Evolutionary conservation across 1,140 invertebrate genomes (phyloP).

Genomic region (Papilio helenus): DNA sequence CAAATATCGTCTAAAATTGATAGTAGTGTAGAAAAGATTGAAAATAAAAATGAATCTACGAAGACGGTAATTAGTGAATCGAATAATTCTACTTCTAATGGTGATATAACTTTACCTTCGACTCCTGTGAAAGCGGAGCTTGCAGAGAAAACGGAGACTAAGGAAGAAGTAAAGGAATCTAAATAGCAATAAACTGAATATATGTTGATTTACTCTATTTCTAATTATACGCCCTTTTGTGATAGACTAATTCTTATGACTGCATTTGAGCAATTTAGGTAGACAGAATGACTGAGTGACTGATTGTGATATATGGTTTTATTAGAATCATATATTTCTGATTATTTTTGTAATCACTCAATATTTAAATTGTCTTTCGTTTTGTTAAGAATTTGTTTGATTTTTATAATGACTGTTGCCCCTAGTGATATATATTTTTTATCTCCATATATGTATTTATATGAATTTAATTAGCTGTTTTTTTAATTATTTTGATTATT

Average conservation of each 20-base stretch:
- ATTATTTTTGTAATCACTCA: constrained; percentile 8
- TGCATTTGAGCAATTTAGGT: constrained; percentile 7
- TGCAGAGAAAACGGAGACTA: background rate
- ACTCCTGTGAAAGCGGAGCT: background rate
- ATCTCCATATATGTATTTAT: too few relatives aligned
- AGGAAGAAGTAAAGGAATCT: constrained; percentile 24
- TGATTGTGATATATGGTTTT: background rate
- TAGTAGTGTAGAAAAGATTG: background rate
- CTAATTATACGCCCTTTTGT: constrained; percentile 9
- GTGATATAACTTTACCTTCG: background rate
- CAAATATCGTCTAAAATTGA: constrained; percentile 26
- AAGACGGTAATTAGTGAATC: background rate
- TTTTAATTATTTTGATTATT: too few relatives aligned
- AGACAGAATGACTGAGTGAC: constrained; percentile 15
- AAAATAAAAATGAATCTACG: constrained; percentile 34
- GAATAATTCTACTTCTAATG: constrained; percentile 9
- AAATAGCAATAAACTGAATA: background rate
- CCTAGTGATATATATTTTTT: constrained; percentile 10
- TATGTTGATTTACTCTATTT: background rate
- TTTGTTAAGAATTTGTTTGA: constrained; percentile 24
- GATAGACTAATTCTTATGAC: constrained; percentile 9
- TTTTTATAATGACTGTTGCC: constrained; percentile 7
- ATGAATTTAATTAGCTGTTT: too few relatives aligned
- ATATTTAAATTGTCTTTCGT: background rate
- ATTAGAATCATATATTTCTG: background rate